Conservation (phyloP, 2,888 invertebrate species). For the Amphipyra berbera region DNA sequence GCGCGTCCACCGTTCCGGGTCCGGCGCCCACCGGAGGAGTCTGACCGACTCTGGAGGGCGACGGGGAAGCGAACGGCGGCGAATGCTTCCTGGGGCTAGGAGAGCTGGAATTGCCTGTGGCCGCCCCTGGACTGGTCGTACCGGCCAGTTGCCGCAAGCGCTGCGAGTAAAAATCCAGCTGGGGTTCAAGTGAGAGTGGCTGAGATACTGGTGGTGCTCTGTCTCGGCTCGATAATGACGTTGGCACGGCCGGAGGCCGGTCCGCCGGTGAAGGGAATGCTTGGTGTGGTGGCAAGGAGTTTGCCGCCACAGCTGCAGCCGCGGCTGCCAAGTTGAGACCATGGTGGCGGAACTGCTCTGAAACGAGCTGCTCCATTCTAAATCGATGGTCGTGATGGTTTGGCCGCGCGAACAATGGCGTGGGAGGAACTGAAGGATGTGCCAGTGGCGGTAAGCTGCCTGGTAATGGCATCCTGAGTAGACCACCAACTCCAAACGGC, state of each 20-base stretch:
- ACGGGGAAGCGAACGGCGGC: conserved; percentile 94
- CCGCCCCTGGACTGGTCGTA: conserved; percentile 98
- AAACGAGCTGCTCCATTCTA: conserved; percentile 95
- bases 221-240: conserved; percentile 87
- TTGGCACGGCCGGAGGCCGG: conserved; percentile 88
- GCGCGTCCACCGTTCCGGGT: conserved; percentile 90
- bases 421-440: conserved; percentile 92
- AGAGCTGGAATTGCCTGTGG: conserved; percentile 95
- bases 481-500: conserved; percentile 93
- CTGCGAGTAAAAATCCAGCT: conserved; percentile 99
- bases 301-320: conserved; percentile 92
- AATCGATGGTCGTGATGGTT: conserved; percentile 94
- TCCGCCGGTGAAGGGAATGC: conserved; percentile 91
- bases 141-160: conserved; percentile 99
- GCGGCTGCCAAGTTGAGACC: conserved; percentile 94
- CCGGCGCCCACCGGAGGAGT: conserved; percentile 92
- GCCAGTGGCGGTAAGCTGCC: conserved; percentile 90
- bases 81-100: conserved; percentile 95
- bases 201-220: conserved; percentile 89
- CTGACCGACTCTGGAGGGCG: conserved; percentile 93
- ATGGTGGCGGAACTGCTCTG: conserved; percentile 95
- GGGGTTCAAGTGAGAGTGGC: conserved; percentile 94
- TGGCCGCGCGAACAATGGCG: conserved; percentile 94
- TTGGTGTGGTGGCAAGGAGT: conserved; percentile 91
- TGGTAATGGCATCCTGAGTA: conserved; percentile 94